Conservation (phyloP, 2,797 vertebrate genomes). For the Triplophysa bombifrons region DNA sequence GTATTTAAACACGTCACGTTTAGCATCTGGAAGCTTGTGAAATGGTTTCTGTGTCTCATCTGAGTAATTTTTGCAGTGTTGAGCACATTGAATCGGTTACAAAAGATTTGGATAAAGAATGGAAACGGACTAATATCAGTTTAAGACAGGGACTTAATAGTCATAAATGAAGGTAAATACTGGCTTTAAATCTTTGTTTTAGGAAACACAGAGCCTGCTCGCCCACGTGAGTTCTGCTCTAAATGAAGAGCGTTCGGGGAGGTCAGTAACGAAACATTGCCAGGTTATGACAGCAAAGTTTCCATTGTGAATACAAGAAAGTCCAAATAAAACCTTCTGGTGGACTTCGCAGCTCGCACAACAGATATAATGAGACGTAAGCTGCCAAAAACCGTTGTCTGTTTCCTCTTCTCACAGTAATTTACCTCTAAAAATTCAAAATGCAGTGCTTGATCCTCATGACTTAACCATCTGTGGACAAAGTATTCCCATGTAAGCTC, state of each 20-base stretch:
- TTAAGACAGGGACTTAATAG: background rate
- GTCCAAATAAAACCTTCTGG: slow-evolving; percentile 42
- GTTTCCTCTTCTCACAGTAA: slow-evolving; percentile 17
- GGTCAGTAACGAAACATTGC: slow-evolving; percentile 46
- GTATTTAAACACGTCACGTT: background rate
- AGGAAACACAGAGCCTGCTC: slow-evolving; percentile 26
- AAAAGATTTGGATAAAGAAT: background rate
- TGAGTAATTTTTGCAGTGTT: background rate
- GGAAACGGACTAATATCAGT: slow-evolving; percentile 24
- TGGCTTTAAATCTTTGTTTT: slow-evolving; percentile 5
- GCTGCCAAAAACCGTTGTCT: slow-evolving; percentile 21
- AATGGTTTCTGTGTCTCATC: background rate
- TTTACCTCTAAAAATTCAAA: slow-evolving; percentile 26
- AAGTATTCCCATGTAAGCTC: slow-evolving; percentile 8
- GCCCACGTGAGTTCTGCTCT: slow-evolving; percentile 28
- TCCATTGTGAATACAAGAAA: slow-evolving; percentile 53
- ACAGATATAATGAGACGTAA: slow-evolving; percentile 31
- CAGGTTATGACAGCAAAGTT: slow-evolving; percentile 55
- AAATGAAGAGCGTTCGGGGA: slow-evolving; percentile 29
- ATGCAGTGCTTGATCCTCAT: slow-evolving; percentile 4
- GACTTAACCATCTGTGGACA: slow-evolving; percentile 31
- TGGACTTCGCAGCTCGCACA: slow-evolving; percentile 31
- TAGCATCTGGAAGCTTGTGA: background rate
- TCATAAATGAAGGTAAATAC: slow-evolving; percentile 8
- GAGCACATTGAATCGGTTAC: background rate